Evolutionary conservation across 2,113 vertebrate species (phyloP), one percentile per base, ranked within the genome.

Genomic region (Pimephales promelas): DNA sequence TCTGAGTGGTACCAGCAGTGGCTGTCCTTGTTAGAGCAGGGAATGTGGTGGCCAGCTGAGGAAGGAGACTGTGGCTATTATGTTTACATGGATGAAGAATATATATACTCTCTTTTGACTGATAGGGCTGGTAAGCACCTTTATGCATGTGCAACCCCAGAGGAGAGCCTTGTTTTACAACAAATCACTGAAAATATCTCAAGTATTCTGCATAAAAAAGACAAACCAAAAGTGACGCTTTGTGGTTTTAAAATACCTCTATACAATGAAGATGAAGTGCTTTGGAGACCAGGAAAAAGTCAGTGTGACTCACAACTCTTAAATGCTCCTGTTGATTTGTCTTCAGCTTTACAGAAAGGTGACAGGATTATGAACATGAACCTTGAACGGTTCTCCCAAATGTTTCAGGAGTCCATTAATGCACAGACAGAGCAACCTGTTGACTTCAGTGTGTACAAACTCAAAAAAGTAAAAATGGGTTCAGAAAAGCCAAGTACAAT

Each of bases 31-130:
- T 89, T 99, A 91, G 95, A 97, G 83, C 95, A 95, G 89, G 97
- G 97, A 1, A 31, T 98, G 24, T 99, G 98, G 98, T 98, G 96
- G 96, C 95, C 96, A 24, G 96, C 96, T 80, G 97, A 98, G 84
- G 91, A 93, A 88, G 96, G 96, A 24, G 93, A 97, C 68, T 98
- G 95, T 93, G 97, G 97, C 1, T 97, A 98, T 89, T 98, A 94
- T 85, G 92, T 98, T 91, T 98, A 97, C 87, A 95, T 95, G 47
- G 95, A 98, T 90, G 94, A 93, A 52, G 94, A 96, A 43, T 97
- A 94, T 85, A 95, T 98, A 70, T 99, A 97, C 90, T 98, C 96
- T 0, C 88, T 99, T 66, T 92, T 99, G 57, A 99, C 98, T 40
- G 97, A 99, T 90, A 94, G 94, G 88, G 91, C 94, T 82, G 97